phyloP scores from a whole-genome alignment of 2,113 vertebrate species.

The Serinus canaria region DNA sequence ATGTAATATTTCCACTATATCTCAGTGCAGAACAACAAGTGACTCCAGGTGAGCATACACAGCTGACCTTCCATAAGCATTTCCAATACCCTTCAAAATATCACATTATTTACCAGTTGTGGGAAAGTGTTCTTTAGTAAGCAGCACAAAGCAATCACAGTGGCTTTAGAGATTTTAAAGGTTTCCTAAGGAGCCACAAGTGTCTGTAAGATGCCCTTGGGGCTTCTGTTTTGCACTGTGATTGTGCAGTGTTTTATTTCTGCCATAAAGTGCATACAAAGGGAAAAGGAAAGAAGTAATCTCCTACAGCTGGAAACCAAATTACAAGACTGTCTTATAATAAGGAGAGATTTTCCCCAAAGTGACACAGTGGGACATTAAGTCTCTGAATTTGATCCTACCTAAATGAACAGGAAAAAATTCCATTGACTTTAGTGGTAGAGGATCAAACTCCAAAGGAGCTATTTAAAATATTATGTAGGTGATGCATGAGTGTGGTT shows the following conservation, averaged over 20 bases:
- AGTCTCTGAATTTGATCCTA: conserved; percentile 39
- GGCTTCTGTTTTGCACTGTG: conserved; percentile 47
- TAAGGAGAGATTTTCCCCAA: conserved; percentile 46
- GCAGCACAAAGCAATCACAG: conserved; percentile 34
- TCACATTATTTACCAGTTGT: conserved; percentile 45
- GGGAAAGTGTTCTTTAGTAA: conserved; percentile 14
- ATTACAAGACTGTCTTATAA: conserved; percentile 35
- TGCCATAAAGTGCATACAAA: conserved; percentile 38
- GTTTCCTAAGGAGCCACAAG: conserved; percentile 38
- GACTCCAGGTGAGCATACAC: background rate
- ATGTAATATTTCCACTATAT: conserved; percentile 1
- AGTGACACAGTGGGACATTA: conserved; percentile 47
- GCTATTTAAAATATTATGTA: background rate
- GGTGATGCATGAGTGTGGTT: background rate
- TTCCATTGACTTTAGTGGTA: background rate
- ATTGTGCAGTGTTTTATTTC: conserved; percentile 47
- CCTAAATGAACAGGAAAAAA: conserved; percentile 39
- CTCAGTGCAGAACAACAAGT: background rate
- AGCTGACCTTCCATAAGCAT: conserved; percentile 27
- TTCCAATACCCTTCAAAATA: conserved; percentile 45
- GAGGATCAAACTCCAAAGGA: conserved; percentile 4
- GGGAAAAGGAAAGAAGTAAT: conserved; percentile 40
- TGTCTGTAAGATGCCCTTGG: conserved; percentile 46
- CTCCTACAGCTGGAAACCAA: conserved; percentile 50
- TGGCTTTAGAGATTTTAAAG: conserved; percentile 49